Evolutionary conservation across 2,888 invertebrate genomes (phyloP).

Genomic region (Dicycla oo): DNA sequence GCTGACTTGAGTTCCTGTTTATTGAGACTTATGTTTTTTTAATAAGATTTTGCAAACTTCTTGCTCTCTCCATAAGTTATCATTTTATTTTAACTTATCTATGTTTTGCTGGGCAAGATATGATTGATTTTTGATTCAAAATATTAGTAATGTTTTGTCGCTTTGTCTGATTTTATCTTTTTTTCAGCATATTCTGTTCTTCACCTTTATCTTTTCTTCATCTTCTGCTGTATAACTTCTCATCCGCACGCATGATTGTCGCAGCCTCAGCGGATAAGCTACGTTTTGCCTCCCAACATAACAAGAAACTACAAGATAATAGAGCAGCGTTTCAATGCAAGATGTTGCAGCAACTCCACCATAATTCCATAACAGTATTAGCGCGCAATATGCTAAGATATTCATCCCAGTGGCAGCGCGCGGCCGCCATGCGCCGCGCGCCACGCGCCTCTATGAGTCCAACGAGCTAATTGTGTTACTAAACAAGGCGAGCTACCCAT

Average conservation of each 20-base stretch:
- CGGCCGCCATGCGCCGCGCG: constrained; percentile 12
- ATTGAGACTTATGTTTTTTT: constrained; percentile 19
- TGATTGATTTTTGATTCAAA: no score
- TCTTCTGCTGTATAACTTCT: background rate
- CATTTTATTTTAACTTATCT: background rate
- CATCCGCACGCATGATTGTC: no score
- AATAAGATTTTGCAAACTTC: constrained; percentile 11
- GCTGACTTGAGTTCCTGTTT: constrained; percentile 39
- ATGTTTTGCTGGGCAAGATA: background rate
- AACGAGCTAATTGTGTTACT: constrained; percentile 68
- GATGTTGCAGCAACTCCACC: constrained; percentile 44
- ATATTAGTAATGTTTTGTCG: background rate
- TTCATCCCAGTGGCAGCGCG: constrained; percentile 65
- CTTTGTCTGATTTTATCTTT: background rate
- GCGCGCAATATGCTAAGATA: constrained; percentile 73
- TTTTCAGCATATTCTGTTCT: background rate
- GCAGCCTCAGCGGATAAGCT: background rate
- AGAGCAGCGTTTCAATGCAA: constrained; percentile 36
- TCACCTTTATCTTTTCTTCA: background rate
- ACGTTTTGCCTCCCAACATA: background rate
- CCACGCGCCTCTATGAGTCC: constrained; percentile 10
- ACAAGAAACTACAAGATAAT: constrained; percentile 22
- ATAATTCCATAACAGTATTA: constrained; percentile 69
- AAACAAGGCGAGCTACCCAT: constrained; percentile 68
- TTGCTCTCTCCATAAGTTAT: background rate